phyloP scores from a whole-genome alignment of 2,113 vertebrate species.

The Corvus moneduloides region DNA sequence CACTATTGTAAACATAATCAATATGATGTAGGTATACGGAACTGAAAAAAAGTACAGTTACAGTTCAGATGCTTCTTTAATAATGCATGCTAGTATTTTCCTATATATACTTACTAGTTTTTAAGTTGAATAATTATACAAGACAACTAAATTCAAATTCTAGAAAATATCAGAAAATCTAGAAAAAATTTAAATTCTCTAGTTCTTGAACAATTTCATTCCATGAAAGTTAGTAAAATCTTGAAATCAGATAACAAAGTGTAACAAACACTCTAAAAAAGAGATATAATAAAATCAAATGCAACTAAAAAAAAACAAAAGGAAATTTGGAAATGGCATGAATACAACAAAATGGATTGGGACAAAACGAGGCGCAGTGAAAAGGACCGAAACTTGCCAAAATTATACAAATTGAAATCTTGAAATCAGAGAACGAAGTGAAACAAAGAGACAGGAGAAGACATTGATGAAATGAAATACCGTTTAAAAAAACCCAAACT shows the following conservation, averaged over 20 bases:
- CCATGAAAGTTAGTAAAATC: neutral
- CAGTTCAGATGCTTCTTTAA: neutral
- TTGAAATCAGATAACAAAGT: neutral
- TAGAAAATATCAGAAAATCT: neutral
- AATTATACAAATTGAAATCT: neutral
- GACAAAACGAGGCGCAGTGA: neutral
- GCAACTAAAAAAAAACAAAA: neutral
- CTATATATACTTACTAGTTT: neutral
- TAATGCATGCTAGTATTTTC: neutral
- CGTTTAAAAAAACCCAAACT: neutral
- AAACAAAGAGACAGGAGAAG: neutral
- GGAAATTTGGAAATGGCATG: neutral
- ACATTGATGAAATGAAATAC: neutral
- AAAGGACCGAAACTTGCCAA: neutral
- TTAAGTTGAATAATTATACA: neutral
- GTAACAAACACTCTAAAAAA: neutral
- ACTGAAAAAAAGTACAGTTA: neutral
- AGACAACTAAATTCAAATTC: neutral
- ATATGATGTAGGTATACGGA: neutral
- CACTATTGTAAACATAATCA: neutral
- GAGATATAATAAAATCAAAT: neutral
- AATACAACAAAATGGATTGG: neutral
- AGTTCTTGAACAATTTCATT: neutral
- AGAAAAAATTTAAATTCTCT: neutral
- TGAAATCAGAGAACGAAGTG: neutral